Evolutionary conservation across 1,140 invertebrate genomes (phyloP).

Genomic region (Steinernema feltiae): DNA sequence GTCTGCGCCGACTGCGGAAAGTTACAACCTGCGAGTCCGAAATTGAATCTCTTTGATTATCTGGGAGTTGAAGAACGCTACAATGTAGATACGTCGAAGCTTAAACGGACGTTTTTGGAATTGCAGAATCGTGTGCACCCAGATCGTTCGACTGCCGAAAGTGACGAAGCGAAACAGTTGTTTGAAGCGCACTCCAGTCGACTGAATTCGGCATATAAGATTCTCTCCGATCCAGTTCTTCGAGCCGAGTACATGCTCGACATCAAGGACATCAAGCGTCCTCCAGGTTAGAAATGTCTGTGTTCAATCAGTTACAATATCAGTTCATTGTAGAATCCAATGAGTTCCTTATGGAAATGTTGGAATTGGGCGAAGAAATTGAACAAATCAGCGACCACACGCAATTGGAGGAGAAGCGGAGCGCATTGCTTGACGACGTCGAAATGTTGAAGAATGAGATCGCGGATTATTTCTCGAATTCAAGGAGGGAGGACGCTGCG

Average conservation of each 20-base stretch:
- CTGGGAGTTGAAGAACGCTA: background rate
- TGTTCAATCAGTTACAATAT: background rate
- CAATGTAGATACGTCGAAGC: background rate
- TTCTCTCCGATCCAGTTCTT: background rate
- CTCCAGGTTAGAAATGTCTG: background rate
- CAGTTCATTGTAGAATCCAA: background rate
- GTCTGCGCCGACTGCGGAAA: no score
- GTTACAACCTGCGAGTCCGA: background rate
- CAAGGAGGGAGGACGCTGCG: background rate
- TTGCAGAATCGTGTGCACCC: background rate
- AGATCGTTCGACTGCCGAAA: background rate
- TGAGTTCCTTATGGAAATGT: background rate
- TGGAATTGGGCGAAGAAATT: background rate
- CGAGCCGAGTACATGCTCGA: constrained; percentile 7
- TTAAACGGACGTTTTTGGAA: background rate
- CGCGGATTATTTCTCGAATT: background rate
- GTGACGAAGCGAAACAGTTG: background rate
- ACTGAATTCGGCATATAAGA: background rate
- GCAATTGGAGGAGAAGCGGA: background rate
- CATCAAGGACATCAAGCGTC: background rate
- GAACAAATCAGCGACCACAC: background rate
- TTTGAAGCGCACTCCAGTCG: background rate
- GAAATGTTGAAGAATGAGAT: background rate
- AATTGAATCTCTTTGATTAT: background rate
- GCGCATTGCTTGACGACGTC: background rate